Conservation (phyloP, 2,113 vertebrate genomes). For the Axis porcinus region DNA sequence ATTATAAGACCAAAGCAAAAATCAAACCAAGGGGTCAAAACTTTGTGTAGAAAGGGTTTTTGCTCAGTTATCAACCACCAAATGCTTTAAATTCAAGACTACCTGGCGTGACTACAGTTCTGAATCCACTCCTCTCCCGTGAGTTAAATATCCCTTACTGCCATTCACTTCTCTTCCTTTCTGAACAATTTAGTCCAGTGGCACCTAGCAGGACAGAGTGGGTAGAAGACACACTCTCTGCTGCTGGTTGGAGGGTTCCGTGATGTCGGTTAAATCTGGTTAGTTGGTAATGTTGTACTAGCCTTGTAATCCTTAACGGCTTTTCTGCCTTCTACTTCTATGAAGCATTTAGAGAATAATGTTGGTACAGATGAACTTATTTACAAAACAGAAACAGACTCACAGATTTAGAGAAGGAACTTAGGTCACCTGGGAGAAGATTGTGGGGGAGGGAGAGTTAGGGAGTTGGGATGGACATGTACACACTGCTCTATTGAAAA, state of each 20-base stretch:
- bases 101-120: background rate
- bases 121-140: background rate
- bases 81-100: background rate
- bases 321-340: background rate
- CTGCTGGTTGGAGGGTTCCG: no score
- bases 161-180: background rate
- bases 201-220: background rate
- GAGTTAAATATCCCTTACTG: background rate
- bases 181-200: background rate
- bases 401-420: background rate
- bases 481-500: background rate
- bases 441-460: background rate
- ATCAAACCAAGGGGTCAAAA: background rate
- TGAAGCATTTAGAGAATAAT: background rate
- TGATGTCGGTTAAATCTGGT: background rate
- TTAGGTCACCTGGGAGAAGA: background rate
- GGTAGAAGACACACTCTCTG: accelerated
- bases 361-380: background rate
- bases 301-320: background rate
- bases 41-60: background rate
- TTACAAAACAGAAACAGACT: background rate
- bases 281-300: background rate
- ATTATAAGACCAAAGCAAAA: background rate
- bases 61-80: background rate
- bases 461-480: background rate